A percentile compares a stretch with the other conserved stretches of the same genome.
Conservation (phyloP, 2,797 vertebrate species). For the Chiroxiphia lanceolata region DNA sequence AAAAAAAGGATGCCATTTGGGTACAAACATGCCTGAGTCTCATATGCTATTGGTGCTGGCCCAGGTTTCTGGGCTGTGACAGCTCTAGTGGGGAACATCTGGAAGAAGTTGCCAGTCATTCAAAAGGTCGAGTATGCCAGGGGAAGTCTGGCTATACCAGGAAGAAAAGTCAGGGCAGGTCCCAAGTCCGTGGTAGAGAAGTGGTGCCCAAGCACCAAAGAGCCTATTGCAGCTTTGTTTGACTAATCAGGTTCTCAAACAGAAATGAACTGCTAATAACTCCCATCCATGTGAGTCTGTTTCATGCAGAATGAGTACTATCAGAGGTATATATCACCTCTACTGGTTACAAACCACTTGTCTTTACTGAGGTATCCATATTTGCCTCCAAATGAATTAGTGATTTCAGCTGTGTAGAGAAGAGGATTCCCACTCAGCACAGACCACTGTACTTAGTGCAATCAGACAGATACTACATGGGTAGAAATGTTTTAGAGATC, state of each 20-base stretch:
- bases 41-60: not conserved
- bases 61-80: not conserved
- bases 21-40: not conserved
- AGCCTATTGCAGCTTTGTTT: not conserved
- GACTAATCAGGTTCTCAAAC: not conserved
- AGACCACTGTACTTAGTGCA: not conserved
- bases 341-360: not conserved
- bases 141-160: not conserved
- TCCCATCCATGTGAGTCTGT: not conserved
- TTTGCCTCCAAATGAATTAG: not conserved
- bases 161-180: not conserved
- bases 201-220: not conserved
- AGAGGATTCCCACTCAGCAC: not conserved
- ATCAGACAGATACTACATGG: not conserved
- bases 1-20: not conserved
- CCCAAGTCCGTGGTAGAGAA: not conserved
- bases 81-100: not conserved
- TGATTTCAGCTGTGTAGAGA: not conserved
- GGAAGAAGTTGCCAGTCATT: not conserved
- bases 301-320: not conserved
- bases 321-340: not conserved
- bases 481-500: not conserved
- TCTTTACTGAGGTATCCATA: not conserved
- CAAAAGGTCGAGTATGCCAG: not conserved
- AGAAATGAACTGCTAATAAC: not conserved